Conservation (phyloP, 2,888 invertebrate species). For the Perizoma flavofasciatum region DNA sequence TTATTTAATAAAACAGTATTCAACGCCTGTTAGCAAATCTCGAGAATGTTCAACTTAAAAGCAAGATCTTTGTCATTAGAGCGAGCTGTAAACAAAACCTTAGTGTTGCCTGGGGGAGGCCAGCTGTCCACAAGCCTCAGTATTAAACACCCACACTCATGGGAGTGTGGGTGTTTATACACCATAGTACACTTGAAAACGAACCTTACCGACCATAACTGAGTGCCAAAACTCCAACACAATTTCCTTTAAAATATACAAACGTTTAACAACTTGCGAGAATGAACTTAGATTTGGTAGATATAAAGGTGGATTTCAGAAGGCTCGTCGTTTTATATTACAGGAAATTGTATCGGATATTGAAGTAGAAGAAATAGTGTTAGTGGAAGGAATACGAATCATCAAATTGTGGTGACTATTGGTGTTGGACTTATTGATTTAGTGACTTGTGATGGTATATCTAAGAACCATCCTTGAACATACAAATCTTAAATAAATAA, state of each 20-base stretch:
- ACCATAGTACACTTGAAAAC: conserved; percentile 39
- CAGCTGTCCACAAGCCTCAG: conserved; percentile 79
- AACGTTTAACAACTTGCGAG: conserved; percentile 32
- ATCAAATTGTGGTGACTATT: conserved; percentile 37
- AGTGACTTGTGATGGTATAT: no score
- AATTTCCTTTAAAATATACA: conserved; percentile 32
- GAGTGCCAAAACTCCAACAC: conserved; percentile 36
- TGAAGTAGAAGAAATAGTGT: conserved; percentile 56
- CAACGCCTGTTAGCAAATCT: conserved; percentile 31
- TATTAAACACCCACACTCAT: conserved; percentile 76
- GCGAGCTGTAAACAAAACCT: conserved; percentile 76
- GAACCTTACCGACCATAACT: conserved; percentile 10
- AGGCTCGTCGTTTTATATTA: conserved; percentile 41
- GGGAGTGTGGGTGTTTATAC: no score
- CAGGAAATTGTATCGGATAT: conserved; percentile 66
- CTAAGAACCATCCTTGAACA: no score
- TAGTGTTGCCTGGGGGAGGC: conserved; percentile 71
- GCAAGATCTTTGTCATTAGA: conserved; percentile 70
- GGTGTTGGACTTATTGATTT: not conserved
- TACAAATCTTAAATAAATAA: no score
- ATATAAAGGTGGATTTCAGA: conserved; percentile 45
- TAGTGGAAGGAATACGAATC: conserved; percentile 49
- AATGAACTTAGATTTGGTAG: conserved; percentile 43
- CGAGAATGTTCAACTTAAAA: conserved; percentile 36
- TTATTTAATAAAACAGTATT: no score